phyloP scores from a whole-genome alignment of 2,888 invertebrate species.

The Epicampocera succincta region DNA sequence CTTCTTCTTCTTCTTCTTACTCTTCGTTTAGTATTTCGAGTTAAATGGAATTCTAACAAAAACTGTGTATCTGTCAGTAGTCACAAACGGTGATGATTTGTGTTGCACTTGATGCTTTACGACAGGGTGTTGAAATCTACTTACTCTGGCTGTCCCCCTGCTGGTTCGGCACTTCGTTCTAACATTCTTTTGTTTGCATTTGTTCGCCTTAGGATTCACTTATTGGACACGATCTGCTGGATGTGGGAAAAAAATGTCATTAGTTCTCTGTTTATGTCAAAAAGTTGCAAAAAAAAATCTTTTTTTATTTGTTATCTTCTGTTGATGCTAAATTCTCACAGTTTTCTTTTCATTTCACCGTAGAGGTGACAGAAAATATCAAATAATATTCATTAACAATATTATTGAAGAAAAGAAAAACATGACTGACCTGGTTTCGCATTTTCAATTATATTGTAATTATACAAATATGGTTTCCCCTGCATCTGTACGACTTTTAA shows the following conservation, averaged over 20 bases:
- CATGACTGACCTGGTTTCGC: too few species aligned
- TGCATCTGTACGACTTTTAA: too few species aligned
- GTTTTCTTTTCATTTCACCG: conserved; percentile 23
- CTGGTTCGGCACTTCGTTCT: conserved; percentile 61
- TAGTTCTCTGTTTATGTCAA: conserved; percentile 17
- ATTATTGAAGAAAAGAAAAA: conserved; percentile 1
- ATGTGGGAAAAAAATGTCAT: conserved; percentile 59
- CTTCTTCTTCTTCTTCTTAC: too few species aligned
- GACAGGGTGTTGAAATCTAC: conserved; percentile 65
- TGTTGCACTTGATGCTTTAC: conserved; percentile 56
- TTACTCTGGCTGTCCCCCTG: conserved; percentile 56
- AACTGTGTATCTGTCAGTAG: conserved; percentile 33
- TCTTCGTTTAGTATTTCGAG: conserved; percentile 31
- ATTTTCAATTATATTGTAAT: too few species aligned
- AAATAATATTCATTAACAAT: conserved; percentile 23
- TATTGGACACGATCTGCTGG: conserved; percentile 54
- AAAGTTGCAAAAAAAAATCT: conserved; percentile 40
- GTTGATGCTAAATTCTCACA: conserved; percentile 48
- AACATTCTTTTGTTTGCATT: conserved; percentile 18
- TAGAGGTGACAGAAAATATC: background rate
- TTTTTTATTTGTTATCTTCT: conserved; percentile 52
- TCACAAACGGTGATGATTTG: conserved; percentile 49
- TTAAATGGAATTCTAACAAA: background rate
- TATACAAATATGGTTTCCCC: too few species aligned
- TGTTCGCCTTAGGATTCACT: conserved; percentile 2